Percentiles rank a stretch among this genome's conserved stretches.
These are phyloP conservation scores for Lepilemur septentrionalis DNA, from an alignment of 2,797 vertebrate species.

Conservation along the genomic window DNA sequence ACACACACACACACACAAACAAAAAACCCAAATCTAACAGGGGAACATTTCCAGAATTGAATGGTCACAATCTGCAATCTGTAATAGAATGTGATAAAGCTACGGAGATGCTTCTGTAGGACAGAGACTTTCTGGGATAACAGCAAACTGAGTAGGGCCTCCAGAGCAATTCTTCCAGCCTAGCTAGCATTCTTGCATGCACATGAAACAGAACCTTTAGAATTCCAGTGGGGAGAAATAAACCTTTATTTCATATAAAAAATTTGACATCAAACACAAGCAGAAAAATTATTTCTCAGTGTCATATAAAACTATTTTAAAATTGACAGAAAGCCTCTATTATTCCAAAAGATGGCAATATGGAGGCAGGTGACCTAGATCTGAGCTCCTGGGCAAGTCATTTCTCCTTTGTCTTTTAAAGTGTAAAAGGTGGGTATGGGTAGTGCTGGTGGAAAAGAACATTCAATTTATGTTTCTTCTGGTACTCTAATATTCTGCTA, in stretches of 20 bases:
- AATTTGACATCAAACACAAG: neutral
- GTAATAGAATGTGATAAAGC: neutral
- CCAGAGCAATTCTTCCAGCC: neutral
- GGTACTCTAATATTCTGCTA: neutral
- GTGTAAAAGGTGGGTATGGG: neutral
- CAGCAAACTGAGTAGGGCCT: neutral
- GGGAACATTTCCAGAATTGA: neutral
- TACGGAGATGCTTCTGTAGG: neutral
- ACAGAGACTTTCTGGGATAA: neutral
- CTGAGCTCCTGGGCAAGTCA: neutral
- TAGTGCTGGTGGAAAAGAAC: neutral
- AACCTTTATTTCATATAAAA: constrained; percentile 9
- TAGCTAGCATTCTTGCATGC: neutral
- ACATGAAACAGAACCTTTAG: neutral
- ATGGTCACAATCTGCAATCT: neutral
- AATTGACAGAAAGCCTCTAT: neutral
- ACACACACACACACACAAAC: too few species aligned
- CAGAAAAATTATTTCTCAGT: neutral
- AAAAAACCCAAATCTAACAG: neutral
- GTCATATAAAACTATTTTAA: constrained; percentile 2
- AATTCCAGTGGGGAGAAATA: neutral
- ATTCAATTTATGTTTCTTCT: neutral
- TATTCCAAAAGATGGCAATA: neutral
- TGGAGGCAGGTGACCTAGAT: neutral
- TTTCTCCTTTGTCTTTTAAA: neutral